Conservation (phyloP, 2,797 vertebrate genomes). For the Gymnothorax reevesii region DNA sequence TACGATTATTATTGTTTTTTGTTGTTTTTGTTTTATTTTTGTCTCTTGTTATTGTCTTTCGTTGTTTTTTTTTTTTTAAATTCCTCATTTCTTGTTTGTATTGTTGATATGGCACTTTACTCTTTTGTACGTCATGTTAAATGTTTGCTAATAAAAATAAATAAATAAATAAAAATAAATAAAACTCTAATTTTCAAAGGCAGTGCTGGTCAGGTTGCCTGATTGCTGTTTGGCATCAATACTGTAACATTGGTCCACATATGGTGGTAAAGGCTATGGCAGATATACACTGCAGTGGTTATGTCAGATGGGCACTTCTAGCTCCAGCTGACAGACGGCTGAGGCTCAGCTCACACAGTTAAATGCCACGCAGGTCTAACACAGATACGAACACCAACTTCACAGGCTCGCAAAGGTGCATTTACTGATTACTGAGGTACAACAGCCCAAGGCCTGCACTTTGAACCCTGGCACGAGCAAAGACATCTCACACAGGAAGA, state of each 20-base stretch:
- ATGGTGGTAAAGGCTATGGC: constrained; percentile 27
- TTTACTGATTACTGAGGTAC: not conserved
- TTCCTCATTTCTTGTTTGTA: too few relatives aligned
- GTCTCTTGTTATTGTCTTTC: too few relatives aligned
- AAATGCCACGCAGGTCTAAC: not conserved
- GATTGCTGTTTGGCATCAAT: not conserved
- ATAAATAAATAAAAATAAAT: too few relatives aligned
- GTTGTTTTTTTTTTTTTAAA: too few relatives aligned
- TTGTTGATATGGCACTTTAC: too few relatives aligned
- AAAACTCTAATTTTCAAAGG: not conserved
- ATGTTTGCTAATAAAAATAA: too few relatives aligned
- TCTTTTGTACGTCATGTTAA: too few relatives aligned
- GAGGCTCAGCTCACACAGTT: not conserved
- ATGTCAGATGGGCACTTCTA: not conserved
- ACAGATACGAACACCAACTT: not conserved
- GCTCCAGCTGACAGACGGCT: not conserved
- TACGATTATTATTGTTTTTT: too few relatives aligned
- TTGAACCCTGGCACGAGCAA: not conserved
- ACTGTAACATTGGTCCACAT: not conserved
- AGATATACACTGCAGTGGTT: not conserved
- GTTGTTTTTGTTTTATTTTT: too few relatives aligned
- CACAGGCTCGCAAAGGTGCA: not conserved
- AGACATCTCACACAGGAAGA: not conserved
- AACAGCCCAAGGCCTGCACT: not conserved
- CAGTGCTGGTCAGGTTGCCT: not conserved